phyloP scores from a whole-genome alignment of 1,140 invertebrate genomes.

The Drosophila sulfurigaster region DNA sequence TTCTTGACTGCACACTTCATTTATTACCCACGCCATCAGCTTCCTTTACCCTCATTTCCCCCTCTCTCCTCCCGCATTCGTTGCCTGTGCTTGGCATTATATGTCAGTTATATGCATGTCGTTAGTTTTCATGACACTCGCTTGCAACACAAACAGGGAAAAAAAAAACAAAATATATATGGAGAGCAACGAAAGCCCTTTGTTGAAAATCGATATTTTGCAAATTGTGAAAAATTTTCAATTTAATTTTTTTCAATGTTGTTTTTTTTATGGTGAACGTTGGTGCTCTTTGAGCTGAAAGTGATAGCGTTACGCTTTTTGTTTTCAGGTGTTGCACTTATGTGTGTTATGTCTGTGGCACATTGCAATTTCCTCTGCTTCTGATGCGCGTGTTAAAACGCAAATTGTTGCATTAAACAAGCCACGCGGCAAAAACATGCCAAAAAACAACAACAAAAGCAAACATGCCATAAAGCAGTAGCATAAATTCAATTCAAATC shows the following conservation, averaged over 20 bases:
- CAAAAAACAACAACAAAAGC: background rate
- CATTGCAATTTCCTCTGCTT: conserved; percentile 11
- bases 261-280: conserved; percentile 16
- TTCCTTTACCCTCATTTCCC: background rate
- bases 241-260: too few relatives aligned
- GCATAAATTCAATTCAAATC: conserved; percentile 46
- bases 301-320: conserved; percentile 69
- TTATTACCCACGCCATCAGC: conserved; percentile 57
- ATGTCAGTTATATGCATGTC: conserved; percentile 79
- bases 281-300: conserved; percentile 80
- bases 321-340: conserved; percentile 61
- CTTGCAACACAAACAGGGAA: conserved; percentile 20
- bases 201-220: conserved; percentile 71
- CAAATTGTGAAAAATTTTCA: conserved; percentile 35
- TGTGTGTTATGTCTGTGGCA: conserved; percentile 12
- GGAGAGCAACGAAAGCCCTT: conserved; percentile 22
- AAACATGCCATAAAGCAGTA: conserved; percentile 36
- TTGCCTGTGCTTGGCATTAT: conserved; percentile 50
- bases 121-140: conserved; percentile 77
- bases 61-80: background rate
- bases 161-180: background rate
- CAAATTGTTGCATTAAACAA: conserved; percentile 40
- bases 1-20: conserved; percentile 77
- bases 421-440: conserved; percentile 1
- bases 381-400: conserved; percentile 22